These are phyloP conservation scores for Pterostichus madidus DNA, from an alignment of 2,888 invertebrate species.

Conservation along the genomic window DNA sequence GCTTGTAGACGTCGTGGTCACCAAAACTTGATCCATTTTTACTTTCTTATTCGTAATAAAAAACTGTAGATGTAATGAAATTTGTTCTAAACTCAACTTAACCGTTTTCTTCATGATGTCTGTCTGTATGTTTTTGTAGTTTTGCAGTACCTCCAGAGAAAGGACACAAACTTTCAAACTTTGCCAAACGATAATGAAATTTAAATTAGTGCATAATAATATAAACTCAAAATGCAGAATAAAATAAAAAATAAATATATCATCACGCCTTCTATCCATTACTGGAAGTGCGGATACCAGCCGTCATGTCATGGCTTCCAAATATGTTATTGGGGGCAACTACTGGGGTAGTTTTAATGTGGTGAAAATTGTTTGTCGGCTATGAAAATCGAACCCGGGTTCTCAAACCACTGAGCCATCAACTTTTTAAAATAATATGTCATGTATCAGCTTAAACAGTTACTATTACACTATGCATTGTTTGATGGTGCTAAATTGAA, in stretches of 20 bases:
- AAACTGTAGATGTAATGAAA: slow-evolving; percentile 47
- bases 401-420: too few relatives aligned
- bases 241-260: too few relatives aligned
- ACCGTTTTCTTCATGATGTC: slow-evolving; percentile 23
- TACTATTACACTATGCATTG: too few relatives aligned
- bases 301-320: too few relatives aligned
- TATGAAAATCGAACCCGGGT: too few relatives aligned
- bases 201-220: slow-evolving; percentile 1
- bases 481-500: neutral
- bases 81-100: slow-evolving; percentile 42
- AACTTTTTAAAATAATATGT: neutral
- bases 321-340: too few relatives aligned
- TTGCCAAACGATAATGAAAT: slow-evolving; percentile 1
- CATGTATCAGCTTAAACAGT: too few relatives aligned
- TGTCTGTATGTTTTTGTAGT: slow-evolving; percentile 5
- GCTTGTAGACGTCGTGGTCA: neutral
- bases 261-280: too few relatives aligned
- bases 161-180: slow-evolving; percentile 20
- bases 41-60: slow-evolving; percentile 48
- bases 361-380: too few relatives aligned
- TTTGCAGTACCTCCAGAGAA: neutral
- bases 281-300: too few relatives aligned
- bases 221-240: neutral
- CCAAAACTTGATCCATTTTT: slow-evolving; percentile 14
- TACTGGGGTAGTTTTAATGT: too few relatives aligned